Conservation (phyloP, 2,797 vertebrate species). For the Bovichtus variegatus region DNA sequence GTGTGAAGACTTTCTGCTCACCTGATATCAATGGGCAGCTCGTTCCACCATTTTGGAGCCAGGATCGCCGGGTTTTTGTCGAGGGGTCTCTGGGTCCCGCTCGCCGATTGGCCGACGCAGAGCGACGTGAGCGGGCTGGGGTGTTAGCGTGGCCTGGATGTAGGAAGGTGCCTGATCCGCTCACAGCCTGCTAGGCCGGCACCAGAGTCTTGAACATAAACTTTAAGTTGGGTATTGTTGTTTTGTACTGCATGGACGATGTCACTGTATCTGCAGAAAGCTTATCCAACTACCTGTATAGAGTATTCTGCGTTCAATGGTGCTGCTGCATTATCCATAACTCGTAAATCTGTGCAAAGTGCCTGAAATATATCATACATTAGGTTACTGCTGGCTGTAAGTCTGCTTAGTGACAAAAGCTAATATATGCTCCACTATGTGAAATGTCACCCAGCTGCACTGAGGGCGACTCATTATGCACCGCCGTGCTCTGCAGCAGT, state of each 20-base stretch:
- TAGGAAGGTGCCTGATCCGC: no score
- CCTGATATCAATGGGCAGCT: no score
- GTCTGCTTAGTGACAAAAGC: conserved; percentile 36
- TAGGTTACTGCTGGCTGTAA: conserved; percentile 13
- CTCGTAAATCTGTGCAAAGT: conserved; percentile 28
- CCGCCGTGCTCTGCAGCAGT: conserved; percentile 34
- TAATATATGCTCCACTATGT: conserved; percentile 1
- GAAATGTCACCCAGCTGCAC: conserved; percentile 63
- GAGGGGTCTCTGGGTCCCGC: no score
- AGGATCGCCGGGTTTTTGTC: no score
- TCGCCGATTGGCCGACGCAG: no score
- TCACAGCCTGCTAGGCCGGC: no score
- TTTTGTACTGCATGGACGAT: neutral
- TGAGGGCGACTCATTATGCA: conserved; percentile 56
- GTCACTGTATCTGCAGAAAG: neutral
- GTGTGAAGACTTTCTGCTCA: no score
- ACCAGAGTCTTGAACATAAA: no score
- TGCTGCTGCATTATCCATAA: neutral
- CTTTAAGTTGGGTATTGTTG: neutral
- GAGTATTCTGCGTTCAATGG: neutral
- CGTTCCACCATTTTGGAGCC: no score
- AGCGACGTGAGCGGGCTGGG: no score
- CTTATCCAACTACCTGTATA: neutral
- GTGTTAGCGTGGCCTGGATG: no score
- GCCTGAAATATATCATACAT: conserved; percentile 6